Conservation (phyloP, 1,140 invertebrate species). For the Drosophila navojoa region DNA sequence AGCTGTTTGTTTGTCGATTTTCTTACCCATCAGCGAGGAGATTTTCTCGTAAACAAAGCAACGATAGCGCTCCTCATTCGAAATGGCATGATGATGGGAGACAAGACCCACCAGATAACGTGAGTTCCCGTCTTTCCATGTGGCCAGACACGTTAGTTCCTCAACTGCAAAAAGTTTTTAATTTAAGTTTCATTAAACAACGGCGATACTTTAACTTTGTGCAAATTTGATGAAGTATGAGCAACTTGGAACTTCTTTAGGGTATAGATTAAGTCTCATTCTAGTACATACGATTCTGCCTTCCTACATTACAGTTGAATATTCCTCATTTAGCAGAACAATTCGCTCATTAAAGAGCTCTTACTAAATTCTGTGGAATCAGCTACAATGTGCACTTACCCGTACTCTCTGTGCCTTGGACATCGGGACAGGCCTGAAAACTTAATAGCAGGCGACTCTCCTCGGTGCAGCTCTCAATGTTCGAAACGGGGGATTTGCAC, state of each 20-base stretch:
- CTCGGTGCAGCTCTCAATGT: conserved; percentile 95
- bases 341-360: not conserved
- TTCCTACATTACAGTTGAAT: too few relatives aligned
- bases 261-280: too few relatives aligned
- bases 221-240: too few relatives aligned
- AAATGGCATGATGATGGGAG: conserved; percentile 91
- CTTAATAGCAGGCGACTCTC: conserved; percentile 92
- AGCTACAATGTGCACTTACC: conserved; percentile 84
- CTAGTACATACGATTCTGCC: too few relatives aligned
- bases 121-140: conserved; percentile 95
- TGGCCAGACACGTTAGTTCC: conserved; percentile 92
- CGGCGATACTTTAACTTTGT: too few relatives aligned
- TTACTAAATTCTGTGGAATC: not conserved
- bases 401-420: conserved; percentile 92
- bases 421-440: conserved; percentile 96
- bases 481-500: conserved; percentile 92
- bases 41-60: conserved; percentile 96
- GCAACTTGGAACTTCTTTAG: too few relatives aligned
- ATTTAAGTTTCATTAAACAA: not conserved
- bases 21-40: conserved; percentile 80
- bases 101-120: conserved; percentile 92
- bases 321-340: not conserved
- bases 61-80: conserved; percentile 95
- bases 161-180: conserved; percentile 87
- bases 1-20: conserved; percentile 52